Percentiles rank a stretch among this genome's conserved stretches.
These are phyloP conservation scores for Apodemia mormo DNA, from an alignment of 2,888 invertebrate species.

Conservation along the genomic window DNA sequence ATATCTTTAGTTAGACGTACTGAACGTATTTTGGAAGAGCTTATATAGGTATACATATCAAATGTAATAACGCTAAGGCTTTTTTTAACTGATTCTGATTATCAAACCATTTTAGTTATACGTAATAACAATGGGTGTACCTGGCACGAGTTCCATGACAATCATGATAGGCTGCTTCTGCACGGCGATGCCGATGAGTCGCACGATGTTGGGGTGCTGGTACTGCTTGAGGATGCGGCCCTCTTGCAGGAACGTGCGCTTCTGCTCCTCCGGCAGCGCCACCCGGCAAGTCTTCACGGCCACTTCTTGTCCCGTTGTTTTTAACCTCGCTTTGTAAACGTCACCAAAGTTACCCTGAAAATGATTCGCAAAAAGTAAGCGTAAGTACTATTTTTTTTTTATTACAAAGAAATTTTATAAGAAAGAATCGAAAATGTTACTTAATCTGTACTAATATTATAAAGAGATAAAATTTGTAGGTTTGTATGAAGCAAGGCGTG, in stretches of 20 bases:
- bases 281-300: conserved; percentile 98
- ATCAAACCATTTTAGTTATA: no score
- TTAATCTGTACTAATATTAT: no score
- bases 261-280: conserved; percentile 95
- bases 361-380: not conserved
- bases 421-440: no score
- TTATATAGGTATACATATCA: no score
- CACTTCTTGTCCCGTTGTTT: conserved; percentile 91
- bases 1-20: no score
- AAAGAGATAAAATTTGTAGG: no score
- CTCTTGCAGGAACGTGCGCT: conserved; percentile 96
- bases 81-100: no score
- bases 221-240: conserved; percentile 97
- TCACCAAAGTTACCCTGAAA: conserved; percentile 97
- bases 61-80: no score
- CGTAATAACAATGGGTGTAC: conserved; percentile 54
- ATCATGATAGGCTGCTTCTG: conserved; percentile 99
- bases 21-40: no score
- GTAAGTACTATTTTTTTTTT: no score
- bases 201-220: conserved; percentile 97
- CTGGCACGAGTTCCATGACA: conserved; percentile 97
- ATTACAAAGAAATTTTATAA: no score
- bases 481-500: no score
- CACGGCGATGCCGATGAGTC: conserved; percentile 97
- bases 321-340: conserved; percentile 95